Evolutionary conservation across 2,888 invertebrate genomes (phyloP).

Genomic region (Phengaris arion): DNA sequence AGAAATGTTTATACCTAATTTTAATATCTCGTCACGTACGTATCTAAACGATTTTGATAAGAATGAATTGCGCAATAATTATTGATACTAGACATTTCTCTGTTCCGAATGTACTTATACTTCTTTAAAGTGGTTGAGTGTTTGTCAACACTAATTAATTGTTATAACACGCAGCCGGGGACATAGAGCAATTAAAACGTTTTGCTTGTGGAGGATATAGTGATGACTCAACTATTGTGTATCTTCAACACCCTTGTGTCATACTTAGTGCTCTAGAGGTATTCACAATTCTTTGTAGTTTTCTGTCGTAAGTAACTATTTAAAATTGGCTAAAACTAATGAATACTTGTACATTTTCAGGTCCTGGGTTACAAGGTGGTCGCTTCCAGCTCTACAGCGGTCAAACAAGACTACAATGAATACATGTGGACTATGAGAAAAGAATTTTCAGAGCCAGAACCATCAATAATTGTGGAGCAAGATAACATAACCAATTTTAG

Average conservation of each 20-base stretch:
- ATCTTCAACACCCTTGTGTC: constrained; percentile 92
- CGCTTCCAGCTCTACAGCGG: constrained; percentile 90
- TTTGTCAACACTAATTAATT: constrained; percentile 24
- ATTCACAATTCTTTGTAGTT: constrained; percentile 36
- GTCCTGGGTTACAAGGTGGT: constrained; percentile 93
- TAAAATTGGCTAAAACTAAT: not conserved
- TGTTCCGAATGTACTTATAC: constrained; percentile 15
- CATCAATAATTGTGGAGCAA: constrained; percentile 81
- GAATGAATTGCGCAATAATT: constrained; percentile 20
- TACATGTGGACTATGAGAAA: constrained; percentile 97
- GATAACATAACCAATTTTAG: constrained; percentile 82
- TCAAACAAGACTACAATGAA: constrained; percentile 93
- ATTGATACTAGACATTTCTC: constrained; percentile 19
- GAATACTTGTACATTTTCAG: constrained; percentile 55
- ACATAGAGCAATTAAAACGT: constrained; percentile 89
- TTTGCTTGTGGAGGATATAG: constrained; percentile 91
- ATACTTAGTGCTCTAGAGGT: constrained; percentile 91
- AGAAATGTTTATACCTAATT: constrained; percentile 30
- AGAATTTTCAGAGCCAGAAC: constrained; percentile 91
- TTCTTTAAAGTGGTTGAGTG: constrained; percentile 13
- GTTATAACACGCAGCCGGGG: constrained; percentile 78
- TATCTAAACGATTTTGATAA: constrained; percentile 4
- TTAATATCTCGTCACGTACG: not conserved
- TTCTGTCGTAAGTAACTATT: not conserved
- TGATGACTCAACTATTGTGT: constrained; percentile 91